Conservation (phyloP, 2,888 invertebrate genomes). For the Meiosimyza platycephala region DNA sequence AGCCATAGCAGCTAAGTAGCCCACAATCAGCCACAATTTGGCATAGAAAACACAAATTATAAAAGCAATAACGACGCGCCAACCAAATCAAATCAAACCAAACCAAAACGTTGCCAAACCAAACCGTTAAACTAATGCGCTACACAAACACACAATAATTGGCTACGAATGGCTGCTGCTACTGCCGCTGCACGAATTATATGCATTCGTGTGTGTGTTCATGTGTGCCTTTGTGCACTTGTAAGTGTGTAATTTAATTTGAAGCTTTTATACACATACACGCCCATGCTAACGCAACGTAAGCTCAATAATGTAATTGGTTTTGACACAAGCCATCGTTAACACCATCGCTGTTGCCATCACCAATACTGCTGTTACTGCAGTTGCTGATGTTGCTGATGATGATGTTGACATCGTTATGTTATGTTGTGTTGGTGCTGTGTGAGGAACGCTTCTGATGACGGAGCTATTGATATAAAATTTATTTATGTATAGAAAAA, state of each 20-base stretch:
- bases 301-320: conserved; percentile 24
- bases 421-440: no score
- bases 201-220: conserved; percentile 2
- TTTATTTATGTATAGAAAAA: no score
- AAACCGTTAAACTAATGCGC: conserved; percentile 22
- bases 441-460: no score
- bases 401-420: background rate
- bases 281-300: background rate
- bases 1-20: no score
- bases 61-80: no score
- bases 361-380: conserved; percentile 10
- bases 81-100: no score
- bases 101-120: conserved; percentile 22
- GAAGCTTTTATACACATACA: background rate
- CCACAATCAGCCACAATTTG: no score
- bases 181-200: background rate
- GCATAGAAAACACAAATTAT: no score
- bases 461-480: no score
- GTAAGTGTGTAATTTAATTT: conserved; percentile 22
- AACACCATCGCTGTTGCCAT: background rate
- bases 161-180: background rate
- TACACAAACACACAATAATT: conserved; percentile 25
- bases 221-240: background rate
- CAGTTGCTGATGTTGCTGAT: background rate
- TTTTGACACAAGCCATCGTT: conserved; percentile 17